A percentile compares a stretch with the other conserved stretches of the same genome.
Evolutionary conservation across 2,797 vertebrate species (phyloP).

Genomic region (Percopsis omiscomaycus): DNA sequence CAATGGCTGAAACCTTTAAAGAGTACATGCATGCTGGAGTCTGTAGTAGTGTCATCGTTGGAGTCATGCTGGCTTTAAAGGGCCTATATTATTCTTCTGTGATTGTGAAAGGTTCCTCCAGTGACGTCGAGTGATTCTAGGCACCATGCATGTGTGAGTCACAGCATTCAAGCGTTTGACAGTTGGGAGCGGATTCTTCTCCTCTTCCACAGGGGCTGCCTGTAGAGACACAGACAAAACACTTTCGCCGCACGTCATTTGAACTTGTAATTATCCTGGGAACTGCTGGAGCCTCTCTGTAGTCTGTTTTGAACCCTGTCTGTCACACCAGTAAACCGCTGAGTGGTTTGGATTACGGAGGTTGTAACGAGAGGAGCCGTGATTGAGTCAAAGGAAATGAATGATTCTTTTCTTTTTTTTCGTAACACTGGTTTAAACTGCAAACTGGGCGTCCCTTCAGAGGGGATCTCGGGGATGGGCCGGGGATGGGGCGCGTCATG

Average conservation of each 20-base stretch:
- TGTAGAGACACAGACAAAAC: slow-evolving; percentile 8
- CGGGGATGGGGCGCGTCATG: neutral
- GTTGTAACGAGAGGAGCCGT: neutral
- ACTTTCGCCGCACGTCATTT: neutral
- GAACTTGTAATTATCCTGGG: neutral
- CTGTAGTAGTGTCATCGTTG: neutral
- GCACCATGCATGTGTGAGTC: slow-evolving; percentile 4
- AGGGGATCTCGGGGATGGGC: neutral
- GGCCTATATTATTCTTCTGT: neutral
- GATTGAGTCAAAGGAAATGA: neutral
- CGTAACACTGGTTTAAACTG: neutral
- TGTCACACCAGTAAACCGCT: neutral
- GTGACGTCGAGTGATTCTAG: neutral
- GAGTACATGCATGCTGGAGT: slow-evolving; percentile 37
- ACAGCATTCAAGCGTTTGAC: neutral
- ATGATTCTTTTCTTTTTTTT: no score
- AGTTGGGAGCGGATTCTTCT: neutral
- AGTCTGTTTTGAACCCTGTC: neutral
- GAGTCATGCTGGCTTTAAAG: neutral
- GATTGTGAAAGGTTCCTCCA: neutral
- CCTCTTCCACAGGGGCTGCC: neutral
- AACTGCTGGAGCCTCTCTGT: neutral
- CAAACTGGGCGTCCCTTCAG: neutral
- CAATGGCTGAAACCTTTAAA: slow-evolving; percentile 23
- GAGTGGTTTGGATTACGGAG: neutral